Base-by-base conservation (phyloP, 2,113 vertebrate species). In the Xiphophorus maculatus region DNA sequence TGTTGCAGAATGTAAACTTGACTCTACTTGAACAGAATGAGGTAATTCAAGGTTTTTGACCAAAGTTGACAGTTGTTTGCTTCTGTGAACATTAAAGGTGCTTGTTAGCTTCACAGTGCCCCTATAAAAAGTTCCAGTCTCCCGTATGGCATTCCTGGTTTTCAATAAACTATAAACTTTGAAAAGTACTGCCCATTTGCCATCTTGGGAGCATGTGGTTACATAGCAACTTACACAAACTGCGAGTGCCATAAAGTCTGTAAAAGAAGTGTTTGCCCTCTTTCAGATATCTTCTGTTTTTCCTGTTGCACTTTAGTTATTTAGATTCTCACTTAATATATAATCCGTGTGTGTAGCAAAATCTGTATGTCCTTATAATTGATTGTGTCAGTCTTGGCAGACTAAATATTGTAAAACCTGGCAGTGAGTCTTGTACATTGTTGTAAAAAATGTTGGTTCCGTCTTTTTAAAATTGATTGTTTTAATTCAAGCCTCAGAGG, bases 111-210 rank as follows among this genome's bases (percentile, higher is more conserved):
- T 79, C 69, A 77, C 3, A 1, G 65, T 76, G n/a, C 79, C 78
- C 73, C 74, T 69, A 73, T 93, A 91, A 93, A 93, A 77, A 66
- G 44, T 68, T 79, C 84, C 79, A 75, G 66, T 88, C 88, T 82
- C 82, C 87, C 67, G 61, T 77, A 65, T 77, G 79, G 87, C 81
- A 83, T 90, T 89, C 86, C 87, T 82, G 81, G 35, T 78, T 83
- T 81, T 84, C 86, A 81, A 28, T 65, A 40, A 79, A 63, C 87
- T 86, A 76, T 88, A 84, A 88, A 84, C 64, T 66, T 74, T 81
- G n/a, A 80, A 51, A 17, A 33, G 74, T 61, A 58, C 70, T 14
- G 60, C 66, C 66, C 83, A 73, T 66, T 69, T 77, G 66, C 66
- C 84, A 81, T 82, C 67, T 66, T n/a, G 69, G 37, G 54, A 86